Evolutionary conservation across 2,113 vertebrate species (phyloP), one percentile per base, ranked within the genome.

Genomic region (Siniperca knerii): DNA sequence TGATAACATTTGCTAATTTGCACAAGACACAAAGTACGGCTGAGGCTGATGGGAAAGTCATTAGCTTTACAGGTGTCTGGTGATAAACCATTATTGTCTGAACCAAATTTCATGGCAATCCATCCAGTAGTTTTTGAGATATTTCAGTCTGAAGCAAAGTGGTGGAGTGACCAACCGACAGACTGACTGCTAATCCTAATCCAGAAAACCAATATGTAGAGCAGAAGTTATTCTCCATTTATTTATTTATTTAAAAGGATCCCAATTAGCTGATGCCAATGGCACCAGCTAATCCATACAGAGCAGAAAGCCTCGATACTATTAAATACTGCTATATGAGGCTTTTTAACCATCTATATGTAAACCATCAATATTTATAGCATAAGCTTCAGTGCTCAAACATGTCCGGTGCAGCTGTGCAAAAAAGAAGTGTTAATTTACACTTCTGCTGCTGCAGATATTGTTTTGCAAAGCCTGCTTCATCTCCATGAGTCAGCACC

Each of bases 341-440:
- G 57, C 75, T n/a, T 84, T 83, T 64, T 42, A 21, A 37, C 29
- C 37, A 29, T 29, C 70, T 40, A 33, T 71, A 71, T 46, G 61
- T 18, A 18, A 84, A 57, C 4, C 66, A 86, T 89, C 25, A 87
- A 87, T 82, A 82, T 88, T 88, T 55, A 81, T 61, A 25, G 35
- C 35, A 16, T 4, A n/a, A 25, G 60, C 58, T 79, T 79, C 50
- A 54, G 23, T 65, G 54, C 75, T 81, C 20, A 13, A 23, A 80
- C 35, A 4, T 40, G 58, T 62, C 29, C 15, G 3, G 12, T 20
- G n/a, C 55, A 46, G 29, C 76, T 58, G 37, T 72, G 65, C 67
- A 65, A 12, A 65, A 25, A 40, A 16, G 9, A 20, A 16, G 29
- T 9, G 60, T 61, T 16, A 0, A 68, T 67, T 68, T 60, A 42